Percentiles rank a stretch among this genome's conserved stretches.
Conservation (phyloP, 2,113 vertebrate species). For the Misgurnus mizolepis region DNA sequence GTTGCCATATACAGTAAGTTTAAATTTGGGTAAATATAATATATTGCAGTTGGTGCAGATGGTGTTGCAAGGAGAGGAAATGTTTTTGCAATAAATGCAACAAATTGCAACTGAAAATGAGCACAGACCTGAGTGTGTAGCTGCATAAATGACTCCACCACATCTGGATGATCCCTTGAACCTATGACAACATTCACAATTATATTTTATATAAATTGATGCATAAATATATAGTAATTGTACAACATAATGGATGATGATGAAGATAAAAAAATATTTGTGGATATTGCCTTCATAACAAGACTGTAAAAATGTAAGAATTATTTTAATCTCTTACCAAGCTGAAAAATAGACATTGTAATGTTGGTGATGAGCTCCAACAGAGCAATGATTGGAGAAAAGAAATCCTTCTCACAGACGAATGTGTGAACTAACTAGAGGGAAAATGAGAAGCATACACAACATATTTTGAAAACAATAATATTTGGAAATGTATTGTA, state of each 20-base stretch:
- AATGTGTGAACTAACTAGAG: constrained; percentile 93
- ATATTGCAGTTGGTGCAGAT: too few species aligned
- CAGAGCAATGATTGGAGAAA: constrained; percentile 82
- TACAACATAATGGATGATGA: too few species aligned
- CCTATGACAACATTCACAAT: constrained; percentile 87
- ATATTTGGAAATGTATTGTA: background rate
- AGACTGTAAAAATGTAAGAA: too few species aligned
- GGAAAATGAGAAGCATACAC: background rate
- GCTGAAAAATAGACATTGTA: constrained; percentile 91
- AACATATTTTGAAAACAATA: background rate
- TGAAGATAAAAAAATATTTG: too few species aligned
- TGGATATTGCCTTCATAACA: too few species aligned
- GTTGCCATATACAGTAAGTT: too few species aligned
- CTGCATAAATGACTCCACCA: constrained; percentile 98
- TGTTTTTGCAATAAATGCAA: constrained; percentile 56
- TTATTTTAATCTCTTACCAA: constrained; percentile 73
- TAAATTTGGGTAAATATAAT: background rate
- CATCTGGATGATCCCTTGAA: constrained; percentile 96
- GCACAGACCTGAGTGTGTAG: constrained; percentile 95
- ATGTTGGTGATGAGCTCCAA: constrained; percentile 86
- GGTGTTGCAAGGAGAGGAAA: background rate
- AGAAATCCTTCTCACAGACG: constrained; percentile 85
- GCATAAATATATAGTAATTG: background rate
- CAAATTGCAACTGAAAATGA: constrained; percentile 50
- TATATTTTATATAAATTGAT: background rate